Evolutionary conservation across 2,113 vertebrate species (phyloP).

Genomic region (Pelvicachromis taeniatus): DNA sequence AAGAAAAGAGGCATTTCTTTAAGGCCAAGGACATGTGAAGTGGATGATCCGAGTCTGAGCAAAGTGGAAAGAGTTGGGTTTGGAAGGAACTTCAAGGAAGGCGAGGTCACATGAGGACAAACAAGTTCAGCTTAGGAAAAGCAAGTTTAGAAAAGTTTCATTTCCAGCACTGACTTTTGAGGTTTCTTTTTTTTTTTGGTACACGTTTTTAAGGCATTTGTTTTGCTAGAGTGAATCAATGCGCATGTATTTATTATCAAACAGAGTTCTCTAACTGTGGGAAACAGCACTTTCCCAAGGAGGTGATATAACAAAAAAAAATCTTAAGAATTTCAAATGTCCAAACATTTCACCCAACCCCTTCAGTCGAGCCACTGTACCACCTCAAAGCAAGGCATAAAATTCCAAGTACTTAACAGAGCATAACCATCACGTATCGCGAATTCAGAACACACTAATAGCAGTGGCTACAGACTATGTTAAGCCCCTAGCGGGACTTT

Average conservation of each 20-base stretch:
- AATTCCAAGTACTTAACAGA: slow-evolving; percentile 35
- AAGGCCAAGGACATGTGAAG: slow-evolving; percentile 19
- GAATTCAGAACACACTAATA: slow-evolving; percentile 17
- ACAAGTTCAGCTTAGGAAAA: slow-evolving; percentile 4
- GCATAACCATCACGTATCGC: slow-evolving; percentile 10
- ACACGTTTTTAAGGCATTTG: not conserved
- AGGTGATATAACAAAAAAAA: not conserved
- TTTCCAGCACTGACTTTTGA: not conserved
- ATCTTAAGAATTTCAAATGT: slow-evolving; percentile 18
- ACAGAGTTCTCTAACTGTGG: not conserved
- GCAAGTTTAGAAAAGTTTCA: slow-evolving; percentile 6
- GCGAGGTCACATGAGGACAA: slow-evolving; percentile 23
- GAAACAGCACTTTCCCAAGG: slow-evolving; percentile 19
- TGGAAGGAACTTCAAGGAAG: slow-evolving; percentile 20
- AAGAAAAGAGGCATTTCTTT: slow-evolving; percentile 10
- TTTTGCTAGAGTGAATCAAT: not conserved
- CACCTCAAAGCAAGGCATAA: slow-evolving; percentile 13
- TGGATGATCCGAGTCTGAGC: not conserved
- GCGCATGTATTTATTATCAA: not conserved
- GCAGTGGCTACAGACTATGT: not conserved
- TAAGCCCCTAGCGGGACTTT: not conserved
- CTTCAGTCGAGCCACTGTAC: not conserved
- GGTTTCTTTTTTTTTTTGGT: not conserved
- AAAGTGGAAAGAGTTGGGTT: slow-evolving; percentile 19
- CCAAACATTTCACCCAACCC: not conserved